Conservation (phyloP, 37 sponge, comb jelly and placozoan species). For the Geodia barretti region DNA sequence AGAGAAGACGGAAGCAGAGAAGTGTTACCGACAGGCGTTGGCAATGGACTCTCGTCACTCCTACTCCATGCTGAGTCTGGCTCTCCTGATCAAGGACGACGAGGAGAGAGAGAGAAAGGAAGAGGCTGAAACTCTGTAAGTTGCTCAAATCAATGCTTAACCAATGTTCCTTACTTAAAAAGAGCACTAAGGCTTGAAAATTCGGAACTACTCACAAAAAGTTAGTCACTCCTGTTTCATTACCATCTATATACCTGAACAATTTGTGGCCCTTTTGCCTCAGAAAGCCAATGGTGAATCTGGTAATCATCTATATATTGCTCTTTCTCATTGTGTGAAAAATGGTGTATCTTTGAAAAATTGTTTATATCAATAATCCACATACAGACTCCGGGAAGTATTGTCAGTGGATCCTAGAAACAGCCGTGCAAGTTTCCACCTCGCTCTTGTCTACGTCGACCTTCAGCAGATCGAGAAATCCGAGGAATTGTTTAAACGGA, state of each 20-base stretch:
- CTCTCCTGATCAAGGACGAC: background rate
- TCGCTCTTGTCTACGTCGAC: constrained; percentile 55
- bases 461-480: constrained; percentile 28
- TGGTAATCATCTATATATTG: no score
- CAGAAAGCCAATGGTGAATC: no score
- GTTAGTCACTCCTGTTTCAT: no score
- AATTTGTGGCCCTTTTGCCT: no score
- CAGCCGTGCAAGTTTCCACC: constrained; percentile 20
- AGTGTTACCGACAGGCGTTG: constrained; percentile 29
- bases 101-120: background rate
- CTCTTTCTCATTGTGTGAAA: no score
- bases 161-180: no score
- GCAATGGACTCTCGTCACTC: background rate
- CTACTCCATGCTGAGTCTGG: constrained; percentile 10
- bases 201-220: no score
- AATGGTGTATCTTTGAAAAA: no score
- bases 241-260: no score
- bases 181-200: no score
- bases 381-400: constrained; percentile 22
- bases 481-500: constrained; percentile 32
- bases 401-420: constrained; percentile 18
- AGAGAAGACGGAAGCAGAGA: constrained; percentile 22
- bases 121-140: background rate
- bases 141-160: no score
- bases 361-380: background rate